Evolutionary conservation across 2,113 vertebrate species (phyloP).

Genomic region (Zapornia atra): DNA sequence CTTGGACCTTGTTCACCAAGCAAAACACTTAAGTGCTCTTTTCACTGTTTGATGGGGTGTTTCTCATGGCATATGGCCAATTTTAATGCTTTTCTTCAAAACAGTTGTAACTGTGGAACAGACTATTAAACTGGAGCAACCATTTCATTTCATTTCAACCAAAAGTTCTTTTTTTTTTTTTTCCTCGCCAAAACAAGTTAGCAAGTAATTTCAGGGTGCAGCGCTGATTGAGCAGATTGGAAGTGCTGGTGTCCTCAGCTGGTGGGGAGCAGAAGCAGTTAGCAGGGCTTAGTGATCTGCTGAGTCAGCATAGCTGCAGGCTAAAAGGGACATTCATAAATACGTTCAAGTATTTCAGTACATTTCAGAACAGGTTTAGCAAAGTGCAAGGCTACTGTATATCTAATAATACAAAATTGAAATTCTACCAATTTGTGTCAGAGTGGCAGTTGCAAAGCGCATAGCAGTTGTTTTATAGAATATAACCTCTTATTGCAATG

Average conservation of each 20-base stretch:
- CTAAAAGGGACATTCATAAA: background rate
- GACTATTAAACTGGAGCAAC: background rate
- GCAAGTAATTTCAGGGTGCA: background rate
- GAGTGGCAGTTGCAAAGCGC: background rate
- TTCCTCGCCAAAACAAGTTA: background rate
- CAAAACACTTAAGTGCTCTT: background rate
- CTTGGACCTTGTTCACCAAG: background rate
- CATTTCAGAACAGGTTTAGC: background rate
- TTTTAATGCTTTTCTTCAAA: background rate
- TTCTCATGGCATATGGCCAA: background rate
- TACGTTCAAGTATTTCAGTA: background rate
- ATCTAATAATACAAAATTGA: background rate
- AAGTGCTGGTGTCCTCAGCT: background rate
- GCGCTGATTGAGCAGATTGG: background rate
- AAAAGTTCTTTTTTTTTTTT: background rate
- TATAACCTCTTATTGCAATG: background rate
- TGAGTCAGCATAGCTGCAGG: background rate
- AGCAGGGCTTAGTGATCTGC: background rate
- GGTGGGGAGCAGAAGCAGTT: background rate
- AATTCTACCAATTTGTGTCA: background rate
- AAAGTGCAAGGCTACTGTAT: background rate
- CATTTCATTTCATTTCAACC: background rate
- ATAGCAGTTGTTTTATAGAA: background rate
- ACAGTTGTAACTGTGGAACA: background rate
- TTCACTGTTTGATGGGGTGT: background rate